A percentile compares a stretch with the other conserved stretches of the same genome.
These are phyloP conservation scores for Leptatherina wallacei DNA, from an alignment of 2,797 vertebrate genomes.

Conservation along the genomic window DNA sequence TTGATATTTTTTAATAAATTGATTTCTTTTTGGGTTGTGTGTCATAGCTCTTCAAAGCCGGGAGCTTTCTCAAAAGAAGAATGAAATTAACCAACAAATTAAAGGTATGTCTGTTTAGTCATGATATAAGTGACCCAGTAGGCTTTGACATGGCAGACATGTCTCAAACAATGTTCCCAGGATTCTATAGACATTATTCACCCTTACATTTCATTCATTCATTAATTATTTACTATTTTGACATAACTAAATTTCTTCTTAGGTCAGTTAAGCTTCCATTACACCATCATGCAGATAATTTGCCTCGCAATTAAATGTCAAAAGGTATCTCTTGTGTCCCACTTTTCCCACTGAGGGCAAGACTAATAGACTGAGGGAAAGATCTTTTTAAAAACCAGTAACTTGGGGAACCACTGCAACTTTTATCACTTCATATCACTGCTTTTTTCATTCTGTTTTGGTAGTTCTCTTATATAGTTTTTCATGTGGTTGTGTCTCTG, in stretches of 20 bases:
- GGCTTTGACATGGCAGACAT: background rate
- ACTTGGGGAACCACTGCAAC: background rate
- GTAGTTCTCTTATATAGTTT: too few species aligned
- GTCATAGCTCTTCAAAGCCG: conserved; percentile 73
- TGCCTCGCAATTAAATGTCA: background rate
- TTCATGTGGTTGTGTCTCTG: too few species aligned
- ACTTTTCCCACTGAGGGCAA: background rate
- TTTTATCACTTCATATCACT: background rate
- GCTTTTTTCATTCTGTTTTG: too few species aligned
- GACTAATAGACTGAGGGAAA: background rate
- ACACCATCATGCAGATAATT: background rate
- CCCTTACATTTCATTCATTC: too few species aligned
- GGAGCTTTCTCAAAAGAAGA: conserved; percentile 74
- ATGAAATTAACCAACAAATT: conserved; percentile 70
- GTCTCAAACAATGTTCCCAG: background rate
- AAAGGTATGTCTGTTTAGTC: conserved; percentile 52
- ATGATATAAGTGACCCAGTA: background rate
- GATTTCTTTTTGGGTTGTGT: background rate
- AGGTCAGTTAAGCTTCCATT: background rate
- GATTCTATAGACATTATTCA: too few species aligned
- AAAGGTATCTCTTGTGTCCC: background rate
- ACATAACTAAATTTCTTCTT: background rate
- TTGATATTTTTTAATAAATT: background rate
- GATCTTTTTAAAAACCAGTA: background rate
- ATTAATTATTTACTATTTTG: too few species aligned